phyloP scores from a whole-genome alignment of 2,888 invertebrate species.

The Pollenia angustigena region DNA sequence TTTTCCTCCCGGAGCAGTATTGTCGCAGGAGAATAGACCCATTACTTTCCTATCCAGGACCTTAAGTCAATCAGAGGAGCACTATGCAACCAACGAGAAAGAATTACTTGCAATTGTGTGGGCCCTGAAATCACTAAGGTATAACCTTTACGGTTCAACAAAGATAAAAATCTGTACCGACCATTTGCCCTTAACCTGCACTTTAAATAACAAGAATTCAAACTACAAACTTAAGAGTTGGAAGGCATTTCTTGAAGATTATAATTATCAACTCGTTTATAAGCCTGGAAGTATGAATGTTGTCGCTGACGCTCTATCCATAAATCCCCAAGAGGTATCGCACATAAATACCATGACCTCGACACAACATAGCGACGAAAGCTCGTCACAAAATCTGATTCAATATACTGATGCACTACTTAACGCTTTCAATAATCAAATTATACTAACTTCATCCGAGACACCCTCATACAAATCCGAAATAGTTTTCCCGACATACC shows the following conservation, averaged over 20 bases:
- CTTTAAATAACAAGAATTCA: constrained; percentile 66
- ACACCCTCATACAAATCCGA: too few species aligned
- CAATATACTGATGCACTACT: constrained; percentile 41
- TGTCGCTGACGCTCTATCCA: constrained; percentile 54
- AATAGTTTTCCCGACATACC: too few species aligned
- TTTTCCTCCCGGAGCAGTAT: constrained; percentile 56
- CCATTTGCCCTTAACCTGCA: constrained; percentile 65
- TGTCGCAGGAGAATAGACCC: constrained; percentile 60
- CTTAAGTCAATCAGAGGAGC: constrained; percentile 38
- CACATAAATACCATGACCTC: constrained; percentile 50
- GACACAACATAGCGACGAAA: constrained; percentile 67
- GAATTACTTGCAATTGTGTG: constrained; percentile 26
- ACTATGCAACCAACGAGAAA: constrained; percentile 60
- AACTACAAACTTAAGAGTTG: not conserved
- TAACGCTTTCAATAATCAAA: constrained; percentile 49
- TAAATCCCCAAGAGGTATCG: not conserved
- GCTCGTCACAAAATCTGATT: constrained; percentile 67
- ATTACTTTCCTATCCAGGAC: constrained; percentile 55
- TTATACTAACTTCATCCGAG: too few species aligned
- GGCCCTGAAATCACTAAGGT: constrained; percentile 50
- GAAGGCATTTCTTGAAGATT: constrained; percentile 55
- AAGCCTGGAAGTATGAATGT: constrained; percentile 65
- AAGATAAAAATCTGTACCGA: constrained; percentile 64
- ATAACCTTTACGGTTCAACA: constrained; percentile 62
- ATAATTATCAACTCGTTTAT: constrained; percentile 66